Evolutionary conservation across 2,797 vertebrate genomes (phyloP).

Genomic region (Agapornis canus): DNA sequence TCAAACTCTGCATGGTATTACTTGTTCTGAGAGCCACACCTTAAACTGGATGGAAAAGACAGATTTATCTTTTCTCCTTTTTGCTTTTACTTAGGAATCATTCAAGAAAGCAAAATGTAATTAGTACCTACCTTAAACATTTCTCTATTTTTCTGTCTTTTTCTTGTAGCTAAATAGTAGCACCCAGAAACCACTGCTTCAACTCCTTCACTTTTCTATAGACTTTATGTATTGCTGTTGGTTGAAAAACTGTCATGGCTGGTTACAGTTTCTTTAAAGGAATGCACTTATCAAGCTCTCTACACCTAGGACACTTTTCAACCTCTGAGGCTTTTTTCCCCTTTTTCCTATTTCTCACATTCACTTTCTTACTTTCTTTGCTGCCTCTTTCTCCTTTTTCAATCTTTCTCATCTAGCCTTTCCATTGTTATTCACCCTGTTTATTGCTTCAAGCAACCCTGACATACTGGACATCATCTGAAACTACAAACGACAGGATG

Average conservation of each 20-base stretch:
- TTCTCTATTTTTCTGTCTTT: background rate
- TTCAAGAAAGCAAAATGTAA: background rate
- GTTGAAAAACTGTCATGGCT: conserved; percentile 47
- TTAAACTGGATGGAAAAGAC: background rate
- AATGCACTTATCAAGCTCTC: conserved; percentile 62
- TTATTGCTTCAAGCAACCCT: conserved; percentile 91
- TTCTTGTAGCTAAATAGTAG: background rate
- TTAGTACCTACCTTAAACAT: background rate
- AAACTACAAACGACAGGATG: conserved; percentile 98
- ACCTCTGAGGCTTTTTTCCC: background rate
- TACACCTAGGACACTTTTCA: conserved; percentile 49
- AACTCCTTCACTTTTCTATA: background rate
- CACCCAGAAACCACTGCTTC: conserved; percentile 5
- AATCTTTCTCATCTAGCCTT: conserved; percentile 76
- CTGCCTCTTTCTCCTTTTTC: conserved; percentile 72
- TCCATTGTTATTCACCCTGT: conserved; percentile 92
- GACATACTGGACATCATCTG: conserved; percentile 95
- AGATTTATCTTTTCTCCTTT: background rate
- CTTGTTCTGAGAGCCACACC: background rate
- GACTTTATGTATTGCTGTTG: conserved; percentile 14
- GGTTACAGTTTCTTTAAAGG: conserved; percentile 50
- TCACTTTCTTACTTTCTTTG: conserved; percentile 68
- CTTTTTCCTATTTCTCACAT: conserved; percentile 57
- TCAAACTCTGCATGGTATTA: background rate
- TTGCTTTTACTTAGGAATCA: background rate